These are phyloP conservation scores for Eristalis intricaria DNA, from an alignment of 2,888 invertebrate genomes.

Conservation along the genomic window DNA sequence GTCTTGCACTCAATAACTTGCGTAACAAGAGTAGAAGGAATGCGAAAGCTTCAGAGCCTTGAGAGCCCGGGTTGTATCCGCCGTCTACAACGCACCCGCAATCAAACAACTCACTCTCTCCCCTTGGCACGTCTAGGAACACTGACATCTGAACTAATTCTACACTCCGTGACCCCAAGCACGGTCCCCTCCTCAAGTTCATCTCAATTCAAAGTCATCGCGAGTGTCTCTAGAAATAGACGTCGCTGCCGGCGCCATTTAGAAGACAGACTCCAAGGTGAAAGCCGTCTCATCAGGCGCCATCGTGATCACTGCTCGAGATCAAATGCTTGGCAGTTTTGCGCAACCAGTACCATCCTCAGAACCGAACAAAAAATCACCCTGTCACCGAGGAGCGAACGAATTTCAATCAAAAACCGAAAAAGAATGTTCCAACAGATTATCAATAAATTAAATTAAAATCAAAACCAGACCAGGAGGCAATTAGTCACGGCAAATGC, in stretches of 20 bases:
- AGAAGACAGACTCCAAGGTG: neutral
- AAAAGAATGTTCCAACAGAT: constrained; percentile 14
- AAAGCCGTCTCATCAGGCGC: neutral
- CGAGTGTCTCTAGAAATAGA: neutral
- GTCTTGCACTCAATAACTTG: no score
- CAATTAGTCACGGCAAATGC: constrained; percentile 19
- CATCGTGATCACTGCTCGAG: neutral
- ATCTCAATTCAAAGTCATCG: neutral
- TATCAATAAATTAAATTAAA: constrained; percentile 38
- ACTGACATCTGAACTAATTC: neutral
- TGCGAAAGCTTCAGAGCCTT: no score
- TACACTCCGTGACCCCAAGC: neutral
- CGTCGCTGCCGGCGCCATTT: neutral
- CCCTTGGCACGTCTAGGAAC: neutral
- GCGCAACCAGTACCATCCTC: neutral
- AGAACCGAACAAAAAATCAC: no score
- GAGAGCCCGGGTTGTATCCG: no score
- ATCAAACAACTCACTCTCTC: neutral
- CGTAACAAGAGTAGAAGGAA: no score
- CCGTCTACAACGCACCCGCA: neutral
- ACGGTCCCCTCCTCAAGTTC: neutral
- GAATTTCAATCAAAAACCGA: constrained; percentile 20
- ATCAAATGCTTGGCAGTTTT: neutral
- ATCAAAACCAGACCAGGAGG: constrained; percentile 4
- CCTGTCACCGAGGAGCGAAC: neutral